Evolutionary conservation across 2,888 invertebrate genomes (phyloP), one percentile per base, ranked within the genome.

Genomic region (Tiliacea citrago): DNA sequence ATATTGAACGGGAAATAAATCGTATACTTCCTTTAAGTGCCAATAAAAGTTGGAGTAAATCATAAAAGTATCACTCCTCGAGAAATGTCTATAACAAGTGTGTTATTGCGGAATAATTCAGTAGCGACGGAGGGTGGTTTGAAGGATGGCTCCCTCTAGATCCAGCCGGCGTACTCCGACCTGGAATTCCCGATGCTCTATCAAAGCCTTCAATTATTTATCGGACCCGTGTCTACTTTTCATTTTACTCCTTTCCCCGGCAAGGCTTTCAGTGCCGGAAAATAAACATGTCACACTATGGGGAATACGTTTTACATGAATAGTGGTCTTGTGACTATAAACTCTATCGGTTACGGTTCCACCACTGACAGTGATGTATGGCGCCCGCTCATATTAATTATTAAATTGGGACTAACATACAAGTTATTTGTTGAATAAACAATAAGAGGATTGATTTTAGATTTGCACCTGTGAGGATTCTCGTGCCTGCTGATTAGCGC

Each of bases 41-140:
- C 96, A 96, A 96, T 96, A 96, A 96, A 96, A 96, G 94, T 96
- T 95, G 95, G 91, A 96, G 96, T 96, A 96, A 96, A 96, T 96
- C 96, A 96, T 96, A 96, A 95, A 96, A 96, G 96, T 96, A 96
- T 96, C 96, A 96, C 95, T 95, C 95, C 92, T 91, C 92, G 92
- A 93, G 94, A 95, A 96, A 95, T 92, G 96, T 96, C 96, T 95
- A 95, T 96, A 96, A 96, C 96, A 95, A 95, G 96, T 96, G 95
- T 96, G 96, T 96, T 96, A 96, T 96, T 95, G 95, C 94, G 89
- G 95, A 96, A 96, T 96, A 96, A 96, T 96, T 96, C 96, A 96
- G 95, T 93, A 95, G 95, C 90, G 89, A 78, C 86, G 92, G 93
- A 94, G 96, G 96, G 95, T 93, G 93, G 91, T 88, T 90, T 96